Conservation (phyloP, 2,113 vertebrate species). For the Eolophus roseicapilla region DNA sequence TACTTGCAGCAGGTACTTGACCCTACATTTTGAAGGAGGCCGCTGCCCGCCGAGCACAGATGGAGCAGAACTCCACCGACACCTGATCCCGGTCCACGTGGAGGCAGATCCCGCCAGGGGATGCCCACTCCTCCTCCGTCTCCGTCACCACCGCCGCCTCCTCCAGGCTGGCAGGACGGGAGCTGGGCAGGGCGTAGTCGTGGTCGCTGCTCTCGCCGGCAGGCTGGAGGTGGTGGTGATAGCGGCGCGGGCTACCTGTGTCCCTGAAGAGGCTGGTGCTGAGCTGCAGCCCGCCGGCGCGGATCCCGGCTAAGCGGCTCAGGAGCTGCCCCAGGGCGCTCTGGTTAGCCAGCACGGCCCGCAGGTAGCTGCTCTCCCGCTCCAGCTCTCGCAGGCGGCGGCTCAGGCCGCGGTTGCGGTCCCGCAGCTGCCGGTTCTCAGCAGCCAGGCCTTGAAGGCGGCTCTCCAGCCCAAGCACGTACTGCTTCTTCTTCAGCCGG, state of each 20-base stretch:
- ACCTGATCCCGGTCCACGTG: slow-evolving; percentile 95
- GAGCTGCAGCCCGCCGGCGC: slow-evolving; percentile 89
- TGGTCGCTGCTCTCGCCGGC: slow-evolving; percentile 62
- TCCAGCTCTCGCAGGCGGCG: slow-evolving; percentile 90
- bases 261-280: slow-evolving; percentile 94
- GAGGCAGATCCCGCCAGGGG: slow-evolving; percentile 88
- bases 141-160: slow-evolving; percentile 62
- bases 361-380: slow-evolving; percentile 92
- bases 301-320: slow-evolving; percentile 85
- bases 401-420: slow-evolving; percentile 85
- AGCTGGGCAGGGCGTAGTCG: slow-evolving; percentile 63
- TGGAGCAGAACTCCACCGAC: slow-evolving; percentile 97
- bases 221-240: neutral
- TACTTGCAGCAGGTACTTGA: slow-evolving; percentile 86
- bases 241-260: slow-evolving; percentile 24
- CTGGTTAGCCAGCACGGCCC: slow-evolving; percentile 95
- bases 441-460: slow-evolving; percentile 81
- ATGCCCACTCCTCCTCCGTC: slow-evolving; percentile 82
- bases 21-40: slow-evolving; percentile 94
- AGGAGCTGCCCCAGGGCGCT: slow-evolving; percentile 90
- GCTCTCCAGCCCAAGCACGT: slow-evolving; percentile 86
- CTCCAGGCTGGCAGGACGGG: neutral
- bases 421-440: slow-evolving; percentile 86
- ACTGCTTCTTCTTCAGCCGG: slow-evolving; percentile 93
- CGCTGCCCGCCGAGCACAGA: slow-evolving; percentile 90